Evolutionary conservation across 2,113 vertebrate species (phyloP), one percentile per base, ranked within the genome.

Genomic region (Galemys pyrenaicus): DNA sequence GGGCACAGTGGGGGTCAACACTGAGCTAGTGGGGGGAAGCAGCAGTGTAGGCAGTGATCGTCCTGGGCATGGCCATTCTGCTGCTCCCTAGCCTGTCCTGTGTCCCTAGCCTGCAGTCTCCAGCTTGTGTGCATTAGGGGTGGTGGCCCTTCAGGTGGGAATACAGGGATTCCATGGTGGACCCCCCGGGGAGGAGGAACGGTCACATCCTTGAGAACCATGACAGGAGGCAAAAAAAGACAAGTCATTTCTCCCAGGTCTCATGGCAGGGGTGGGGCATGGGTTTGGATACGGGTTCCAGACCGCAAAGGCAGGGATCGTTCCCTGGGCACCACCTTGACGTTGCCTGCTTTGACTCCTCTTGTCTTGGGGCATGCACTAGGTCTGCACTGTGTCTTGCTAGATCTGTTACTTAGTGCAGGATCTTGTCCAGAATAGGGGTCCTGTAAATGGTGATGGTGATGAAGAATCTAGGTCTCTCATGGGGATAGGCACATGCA

Each of bases 271-370:
- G n/a, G 9, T 49, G 19, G 22, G 51, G 22, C 17, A 11, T 46
- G 44, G 44, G 49, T n/a, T 8, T n/a, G 26, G 46, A 51, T 1
- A 0, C 4, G 16, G 26, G 41, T 19, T 54, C 16, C 8, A 20
- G 65, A 17, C 9, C 0, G 0, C 74, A 26, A 9, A 58, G 44
- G 58, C 51, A 0, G 4, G 30, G 15, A 9, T 54, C 51, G 6
- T 11, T 17, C 44, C 28, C 32, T 3, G 2, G 1, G 9, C 0
- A 0, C 17, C 26, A 3, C 54, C 5, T 6, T 0, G 4, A 24
- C 0, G 0, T 22, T 17, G 41, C 62, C n/a, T 15, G 67, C 75
- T 22, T 35, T 78, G 28, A 8, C 4, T 5, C 28, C 32, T 6
- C 12, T 9, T 7, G 26, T 7, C 8, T 3, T 0, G 3, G 26